phyloP scores from a whole-genome alignment of 2,113 vertebrate genomes.

The Lipophrys pholis region DNA sequence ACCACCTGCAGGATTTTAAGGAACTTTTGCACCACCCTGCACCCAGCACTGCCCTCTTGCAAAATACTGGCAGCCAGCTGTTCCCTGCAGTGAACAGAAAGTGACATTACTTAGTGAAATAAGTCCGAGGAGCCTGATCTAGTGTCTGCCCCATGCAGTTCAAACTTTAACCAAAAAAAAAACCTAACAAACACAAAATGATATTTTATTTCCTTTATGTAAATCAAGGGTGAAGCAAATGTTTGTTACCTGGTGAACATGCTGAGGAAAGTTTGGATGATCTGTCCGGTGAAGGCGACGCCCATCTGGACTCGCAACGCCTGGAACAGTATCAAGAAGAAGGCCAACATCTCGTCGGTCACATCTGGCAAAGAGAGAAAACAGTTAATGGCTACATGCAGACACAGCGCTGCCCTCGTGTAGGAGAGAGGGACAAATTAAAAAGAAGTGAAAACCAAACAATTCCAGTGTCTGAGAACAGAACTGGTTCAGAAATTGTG shows the following conservation, averaged over 20 bases:
- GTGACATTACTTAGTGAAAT: background rate
- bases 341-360: conserved; percentile 97
- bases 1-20: conserved; percentile 98
- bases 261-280: conserved; percentile 98
- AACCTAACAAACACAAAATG: too few species aligned
- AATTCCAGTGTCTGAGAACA: too few species aligned
- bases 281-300: conserved; percentile 96
- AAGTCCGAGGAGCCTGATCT: background rate
- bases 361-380: conserved; percentile 85
- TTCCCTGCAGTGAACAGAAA: conserved; percentile 82
- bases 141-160: background rate
- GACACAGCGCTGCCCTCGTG: too few species aligned
- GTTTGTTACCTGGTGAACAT: conserved; percentile 95
- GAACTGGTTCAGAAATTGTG: too few species aligned
- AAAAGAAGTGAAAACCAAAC: too few species aligned
- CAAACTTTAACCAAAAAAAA: background rate
- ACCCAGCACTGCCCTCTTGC: conserved; percentile 95
- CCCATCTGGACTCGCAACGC: conserved; percentile 98
- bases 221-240: background rate
- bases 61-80: conserved; percentile 97
- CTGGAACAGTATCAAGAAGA: conserved; percentile 97
- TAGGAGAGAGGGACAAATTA: too few species aligned
- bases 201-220: too few species aligned
- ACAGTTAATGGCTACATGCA: background rate
- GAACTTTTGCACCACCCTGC: conserved; percentile 96